Evolutionary conservation across 2,113 vertebrate genomes (phyloP).

Genomic region (Aegotheles bennettii): DNA sequence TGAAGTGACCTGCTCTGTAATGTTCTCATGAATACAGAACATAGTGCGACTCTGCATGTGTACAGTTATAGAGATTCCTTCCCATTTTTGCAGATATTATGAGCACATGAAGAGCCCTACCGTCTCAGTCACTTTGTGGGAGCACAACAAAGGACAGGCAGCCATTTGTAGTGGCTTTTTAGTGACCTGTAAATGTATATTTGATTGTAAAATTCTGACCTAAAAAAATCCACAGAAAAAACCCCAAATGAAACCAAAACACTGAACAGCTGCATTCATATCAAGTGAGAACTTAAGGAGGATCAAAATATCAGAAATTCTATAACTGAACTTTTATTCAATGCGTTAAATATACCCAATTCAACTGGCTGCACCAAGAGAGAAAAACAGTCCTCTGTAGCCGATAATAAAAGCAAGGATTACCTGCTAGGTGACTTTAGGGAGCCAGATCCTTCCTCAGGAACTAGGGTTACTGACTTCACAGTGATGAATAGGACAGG

Average conservation of each 20-base stretch:
- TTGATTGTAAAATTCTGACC: background rate
- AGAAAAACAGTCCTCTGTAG: background rate
- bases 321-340: background rate
- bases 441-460: background rate
- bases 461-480: background rate
- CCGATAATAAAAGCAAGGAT: background rate
- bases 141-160: background rate
- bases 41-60: background rate
- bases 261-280: background rate
- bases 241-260: background rate
- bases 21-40: background rate
- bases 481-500: accelerated
- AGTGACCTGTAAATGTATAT: background rate
- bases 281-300: background rate
- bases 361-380: background rate
- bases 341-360: background rate
- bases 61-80: background rate
- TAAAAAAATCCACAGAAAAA: background rate
- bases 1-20: background rate
- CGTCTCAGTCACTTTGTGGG: background rate
- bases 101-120: background rate
- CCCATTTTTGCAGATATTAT: background rate
- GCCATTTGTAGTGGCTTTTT: background rate
- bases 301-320: background rate
- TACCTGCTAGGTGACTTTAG: background rate